Conservation (phyloP, 2,797 vertebrate species). For the Melanotaenia parkinsoni region DNA sequence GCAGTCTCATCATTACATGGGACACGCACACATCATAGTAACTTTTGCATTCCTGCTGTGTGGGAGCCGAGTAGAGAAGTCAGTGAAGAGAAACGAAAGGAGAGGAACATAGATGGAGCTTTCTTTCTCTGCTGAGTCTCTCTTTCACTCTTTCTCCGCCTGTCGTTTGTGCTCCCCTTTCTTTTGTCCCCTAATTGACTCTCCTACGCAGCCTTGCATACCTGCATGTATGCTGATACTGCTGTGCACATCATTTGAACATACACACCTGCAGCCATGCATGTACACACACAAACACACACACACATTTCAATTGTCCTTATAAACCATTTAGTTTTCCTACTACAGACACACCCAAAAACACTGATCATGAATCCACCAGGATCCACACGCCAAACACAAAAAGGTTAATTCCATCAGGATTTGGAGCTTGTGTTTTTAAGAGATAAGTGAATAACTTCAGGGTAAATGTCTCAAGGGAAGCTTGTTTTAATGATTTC, state of each 20-base stretch:
- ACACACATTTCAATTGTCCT: slow-evolving; percentile 4
- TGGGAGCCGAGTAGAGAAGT: slow-evolving; percentile 74
- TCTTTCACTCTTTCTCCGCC: slow-evolving; percentile 65
- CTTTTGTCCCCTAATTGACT: slow-evolving; percentile 77
- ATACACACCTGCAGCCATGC: slow-evolving; percentile 28
- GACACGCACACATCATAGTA: slow-evolving; percentile 28
- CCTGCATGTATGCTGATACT: slow-evolving; percentile 67
- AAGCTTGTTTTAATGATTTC: slow-evolving; percentile 81
- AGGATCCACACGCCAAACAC: slow-evolving; percentile 41
- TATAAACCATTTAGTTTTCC: slow-evolving; percentile 23
- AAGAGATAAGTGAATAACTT: slow-evolving; percentile 82
- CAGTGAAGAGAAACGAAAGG: slow-evolving; percentile 57
- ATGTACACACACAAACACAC: slow-evolving; percentile 1
- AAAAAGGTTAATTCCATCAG: slow-evolving; percentile 73
- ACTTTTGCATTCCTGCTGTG: slow-evolving; percentile 78
- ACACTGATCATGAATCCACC: slow-evolving; percentile 36
- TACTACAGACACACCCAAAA: slow-evolving; percentile 19
- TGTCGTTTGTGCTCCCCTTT: slow-evolving; percentile 60
- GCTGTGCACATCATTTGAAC: slow-evolving; percentile 26
- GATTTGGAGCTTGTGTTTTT: slow-evolving; percentile 74
- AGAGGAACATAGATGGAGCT: slow-evolving; percentile 66
- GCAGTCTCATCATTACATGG: slow-evolving; percentile 4
- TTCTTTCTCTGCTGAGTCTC: slow-evolving; percentile 60
- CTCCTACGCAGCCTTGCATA: slow-evolving; percentile 63
- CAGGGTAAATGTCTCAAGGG: slow-evolving; percentile 75